Conservation (phyloP, 2,888 invertebrate species). For the Tetragonisca angustula region DNA sequence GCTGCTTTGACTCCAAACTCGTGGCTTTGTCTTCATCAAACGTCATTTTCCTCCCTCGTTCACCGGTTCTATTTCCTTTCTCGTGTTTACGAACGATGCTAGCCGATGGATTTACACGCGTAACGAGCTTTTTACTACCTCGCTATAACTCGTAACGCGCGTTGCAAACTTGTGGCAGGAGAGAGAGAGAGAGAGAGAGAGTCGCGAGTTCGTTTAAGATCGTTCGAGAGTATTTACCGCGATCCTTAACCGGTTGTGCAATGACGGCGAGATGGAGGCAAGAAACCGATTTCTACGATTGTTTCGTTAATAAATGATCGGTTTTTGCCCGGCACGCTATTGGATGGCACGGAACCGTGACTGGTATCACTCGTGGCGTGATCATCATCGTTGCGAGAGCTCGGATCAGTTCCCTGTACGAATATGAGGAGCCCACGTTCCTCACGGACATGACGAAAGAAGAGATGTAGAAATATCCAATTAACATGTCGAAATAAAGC, state of each 20-base stretch:
- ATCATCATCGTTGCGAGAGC: constrained; percentile 25
- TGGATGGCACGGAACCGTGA: background rate
- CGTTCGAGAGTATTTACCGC: constrained; percentile 19
- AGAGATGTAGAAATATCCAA: background rate
- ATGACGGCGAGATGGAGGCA: constrained; percentile 8
- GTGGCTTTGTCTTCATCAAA: constrained; percentile 1
- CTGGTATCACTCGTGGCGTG: background rate
- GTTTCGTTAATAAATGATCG: constrained; percentile 33
- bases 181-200: background rate
- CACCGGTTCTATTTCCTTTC: background rate
- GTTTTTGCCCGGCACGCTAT: background rate
- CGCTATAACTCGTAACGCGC: constrained; percentile 3
- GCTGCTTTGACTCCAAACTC: background rate
- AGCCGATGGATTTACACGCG: constrained; percentile 12
- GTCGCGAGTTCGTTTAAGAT: constrained; percentile 4
- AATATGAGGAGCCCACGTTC: background rate
- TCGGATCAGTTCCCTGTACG: background rate
- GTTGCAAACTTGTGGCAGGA: background rate
- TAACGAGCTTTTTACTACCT: constrained; percentile 22
- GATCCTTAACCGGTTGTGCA: constrained; percentile 17
- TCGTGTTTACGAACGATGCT: no score
- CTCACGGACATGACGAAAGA: background rate
- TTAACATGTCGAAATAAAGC: background rate
- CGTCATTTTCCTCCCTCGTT: background rate
- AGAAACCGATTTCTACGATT: constrained; percentile 13